Conservation (phyloP, 2,113 vertebrate genomes). For the Felis catus region DNA sequence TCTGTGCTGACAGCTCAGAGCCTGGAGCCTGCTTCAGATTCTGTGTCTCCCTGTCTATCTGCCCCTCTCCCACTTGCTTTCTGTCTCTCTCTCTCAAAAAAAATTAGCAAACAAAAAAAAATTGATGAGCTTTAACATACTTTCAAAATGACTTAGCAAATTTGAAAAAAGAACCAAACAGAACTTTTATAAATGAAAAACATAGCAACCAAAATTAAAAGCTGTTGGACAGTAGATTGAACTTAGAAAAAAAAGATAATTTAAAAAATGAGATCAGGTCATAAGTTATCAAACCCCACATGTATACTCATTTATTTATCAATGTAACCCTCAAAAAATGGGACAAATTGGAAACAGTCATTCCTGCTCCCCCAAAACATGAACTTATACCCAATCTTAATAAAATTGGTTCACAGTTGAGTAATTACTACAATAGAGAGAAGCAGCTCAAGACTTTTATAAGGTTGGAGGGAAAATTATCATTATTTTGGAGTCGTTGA, state of each 20-base stretch:
- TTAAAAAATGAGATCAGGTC: not conserved
- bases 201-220: not conserved
- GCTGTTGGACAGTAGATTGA: not conserved
- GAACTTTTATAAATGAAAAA: conserved; percentile 30
- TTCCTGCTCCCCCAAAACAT: not conserved
- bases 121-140: not conserved
- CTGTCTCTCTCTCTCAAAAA: too few relatives aligned
- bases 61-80: too few relatives aligned
- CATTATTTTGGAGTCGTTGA: not conserved
- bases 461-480: not conserved
- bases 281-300: not conserved
- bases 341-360: not conserved
- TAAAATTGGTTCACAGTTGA: not conserved
- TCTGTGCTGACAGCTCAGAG: too few relatives aligned
- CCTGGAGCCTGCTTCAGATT: too few relatives aligned
- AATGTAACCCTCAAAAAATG: not conserved
- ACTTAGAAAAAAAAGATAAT: not conserved
- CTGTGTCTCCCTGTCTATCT: too few relatives aligned
- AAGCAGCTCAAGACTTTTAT: not conserved
- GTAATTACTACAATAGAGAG: not conserved
- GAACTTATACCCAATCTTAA: not conserved
- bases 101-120: not conserved
- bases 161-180: not conserved
- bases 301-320: not conserved
- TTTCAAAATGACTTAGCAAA: not conserved